Conservation (phyloP, 2,113 vertebrate genomes). For the Carassius auratus region DNA sequence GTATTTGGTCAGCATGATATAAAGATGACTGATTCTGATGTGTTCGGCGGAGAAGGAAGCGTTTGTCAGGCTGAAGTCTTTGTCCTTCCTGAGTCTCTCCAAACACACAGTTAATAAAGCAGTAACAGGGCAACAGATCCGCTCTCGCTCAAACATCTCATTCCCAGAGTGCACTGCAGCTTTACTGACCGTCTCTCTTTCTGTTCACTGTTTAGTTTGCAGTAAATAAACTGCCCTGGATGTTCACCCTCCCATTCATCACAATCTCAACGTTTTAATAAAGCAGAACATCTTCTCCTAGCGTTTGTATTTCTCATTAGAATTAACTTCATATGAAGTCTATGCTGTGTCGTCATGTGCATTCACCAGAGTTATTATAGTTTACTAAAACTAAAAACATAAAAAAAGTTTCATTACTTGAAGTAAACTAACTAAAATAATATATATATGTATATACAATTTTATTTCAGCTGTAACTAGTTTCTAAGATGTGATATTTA, state of each 20-base stretch:
- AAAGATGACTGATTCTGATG: background rate
- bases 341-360: background rate
- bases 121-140: conserved; percentile 38
- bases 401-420: background rate
- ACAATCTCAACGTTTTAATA: background rate
- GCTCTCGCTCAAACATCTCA: conserved; percentile 7
- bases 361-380: background rate
- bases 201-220: background rate
- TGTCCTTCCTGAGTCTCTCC: background rate
- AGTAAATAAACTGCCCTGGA: background rate
- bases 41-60: background rate
- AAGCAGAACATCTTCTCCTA: too few species aligned
- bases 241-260: background rate
- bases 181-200: conserved; percentile 9
- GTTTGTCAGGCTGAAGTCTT: background rate
- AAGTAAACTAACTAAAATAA: too few species aligned
- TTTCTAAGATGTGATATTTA: too few species aligned
- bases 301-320: background rate
- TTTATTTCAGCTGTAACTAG: background rate
- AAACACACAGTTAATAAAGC: conserved; percentile 28
- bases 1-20: too few species aligned
- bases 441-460: too few species aligned
- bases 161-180: conserved; percentile 9
- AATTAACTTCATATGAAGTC: background rate
- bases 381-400: background rate